Conservation (phyloP, 2,113 vertebrate species). For the Myodes glareolus region DNA sequence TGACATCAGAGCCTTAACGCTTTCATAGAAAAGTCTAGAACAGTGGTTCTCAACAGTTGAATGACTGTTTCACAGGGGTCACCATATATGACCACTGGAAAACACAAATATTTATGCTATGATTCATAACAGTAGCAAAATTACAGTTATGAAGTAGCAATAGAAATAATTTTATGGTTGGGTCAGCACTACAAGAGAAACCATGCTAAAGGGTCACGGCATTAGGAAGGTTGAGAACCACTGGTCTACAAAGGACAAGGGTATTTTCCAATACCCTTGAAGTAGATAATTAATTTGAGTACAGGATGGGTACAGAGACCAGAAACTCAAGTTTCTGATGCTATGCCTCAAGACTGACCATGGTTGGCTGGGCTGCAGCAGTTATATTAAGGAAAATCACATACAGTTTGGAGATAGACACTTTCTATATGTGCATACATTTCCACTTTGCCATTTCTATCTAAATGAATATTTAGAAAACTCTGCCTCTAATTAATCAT, state of each 20-base stretch:
- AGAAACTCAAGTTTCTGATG: background rate
- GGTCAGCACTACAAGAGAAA: background rate
- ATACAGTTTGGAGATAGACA: background rate
- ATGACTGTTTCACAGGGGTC: background rate
- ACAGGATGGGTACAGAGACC: background rate
- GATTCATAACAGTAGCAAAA: background rate
- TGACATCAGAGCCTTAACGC: background rate
- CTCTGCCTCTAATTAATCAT: background rate
- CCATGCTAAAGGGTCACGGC: background rate
- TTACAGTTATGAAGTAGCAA: background rate
- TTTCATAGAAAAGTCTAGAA: background rate
- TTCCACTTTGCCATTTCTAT: background rate
- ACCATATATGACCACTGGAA: background rate
- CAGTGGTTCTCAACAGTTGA: background rate
- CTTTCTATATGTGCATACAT: background rate
- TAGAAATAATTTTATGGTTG: background rate
- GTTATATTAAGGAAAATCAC: background rate
- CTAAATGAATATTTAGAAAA: slow-evolving; percentile 51
- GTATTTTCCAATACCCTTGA: background rate
- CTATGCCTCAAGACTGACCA: background rate
- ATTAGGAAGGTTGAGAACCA: background rate
- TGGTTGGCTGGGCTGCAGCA: background rate
- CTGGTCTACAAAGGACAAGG: background rate
- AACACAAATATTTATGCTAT: background rate
- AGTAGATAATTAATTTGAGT: background rate